A percentile compares a stretch with the other conserved stretches of the same genome.
These are phyloP conservation scores for Nephrotoma appendiculata DNA, from an alignment of 2,888 invertebrate genomes.

Conservation along the genomic window DNA sequence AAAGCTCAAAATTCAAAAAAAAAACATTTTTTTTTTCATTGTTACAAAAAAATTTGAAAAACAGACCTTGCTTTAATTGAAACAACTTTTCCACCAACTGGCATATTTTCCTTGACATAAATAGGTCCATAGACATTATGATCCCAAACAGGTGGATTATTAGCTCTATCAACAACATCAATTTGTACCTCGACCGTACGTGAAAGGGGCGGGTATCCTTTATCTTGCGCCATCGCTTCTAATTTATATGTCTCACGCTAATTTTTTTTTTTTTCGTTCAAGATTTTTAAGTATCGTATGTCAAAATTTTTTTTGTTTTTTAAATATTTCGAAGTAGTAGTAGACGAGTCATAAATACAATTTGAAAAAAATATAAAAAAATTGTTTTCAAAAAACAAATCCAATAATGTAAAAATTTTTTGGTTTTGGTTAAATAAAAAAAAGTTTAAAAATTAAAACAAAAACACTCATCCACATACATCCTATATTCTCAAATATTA, in stretches of 20 bases:
- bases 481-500: not conserved
- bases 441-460: not conserved
- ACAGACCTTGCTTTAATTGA: slow-evolving; percentile 98
- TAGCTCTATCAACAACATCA: slow-evolving; percentile 95
- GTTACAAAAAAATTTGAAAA: slow-evolving; percentile 3
- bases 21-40: not conserved
- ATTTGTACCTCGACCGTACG: slow-evolving; percentile 96
- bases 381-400: slow-evolving; percentile 5
- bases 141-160: slow-evolving; percentile 96
- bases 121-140: slow-evolving; percentile 92
- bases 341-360: slow-evolving; percentile 1
- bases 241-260: slow-evolving; percentile 95
- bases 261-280: slow-evolving; percentile 4
- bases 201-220: slow-evolving; percentile 88
- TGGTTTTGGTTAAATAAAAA: not conserved
- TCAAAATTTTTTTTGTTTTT: slow-evolving; percentile 10
- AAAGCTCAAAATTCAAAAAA: not conserved
- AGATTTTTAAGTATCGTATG: not conserved
- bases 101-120: slow-evolving; percentile 95
- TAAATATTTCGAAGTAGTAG: not conserved
- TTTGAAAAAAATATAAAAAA: slow-evolving; percentile 3
- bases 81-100: slow-evolving; percentile 94
- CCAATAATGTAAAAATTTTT: not conserved
- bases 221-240: slow-evolving; percentile 97
- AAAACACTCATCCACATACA: not conserved